Conservation (phyloP, 2,113 vertebrate species). For the Spheniscus mendiculus region DNA sequence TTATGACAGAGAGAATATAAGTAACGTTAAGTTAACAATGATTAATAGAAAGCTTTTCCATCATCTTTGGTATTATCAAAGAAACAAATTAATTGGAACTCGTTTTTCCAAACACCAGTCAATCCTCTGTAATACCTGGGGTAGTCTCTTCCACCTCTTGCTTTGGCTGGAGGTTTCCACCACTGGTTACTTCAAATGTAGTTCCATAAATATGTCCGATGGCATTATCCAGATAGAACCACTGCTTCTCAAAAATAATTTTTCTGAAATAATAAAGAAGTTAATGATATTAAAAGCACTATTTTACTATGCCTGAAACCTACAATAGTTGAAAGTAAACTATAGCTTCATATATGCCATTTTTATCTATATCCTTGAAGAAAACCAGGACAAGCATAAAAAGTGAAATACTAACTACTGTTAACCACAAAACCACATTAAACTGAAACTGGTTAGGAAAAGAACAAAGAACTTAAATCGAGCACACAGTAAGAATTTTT, state of each 20-base stretch:
- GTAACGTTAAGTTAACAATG: background rate
- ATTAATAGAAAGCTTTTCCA: background rate
- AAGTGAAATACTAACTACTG: background rate
- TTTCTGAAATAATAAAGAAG: constrained; percentile 79
- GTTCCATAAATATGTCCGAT: constrained; percentile 88
- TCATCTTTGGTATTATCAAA: background rate
- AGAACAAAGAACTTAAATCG: background rate
- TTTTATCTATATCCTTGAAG: background rate
- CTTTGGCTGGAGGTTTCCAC: constrained; percentile 84
- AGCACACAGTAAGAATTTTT: accelerated
- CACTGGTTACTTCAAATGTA: constrained; percentile 86
- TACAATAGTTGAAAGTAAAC: background rate
- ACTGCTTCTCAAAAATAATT: constrained; percentile 95
- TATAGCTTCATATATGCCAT: background rate
- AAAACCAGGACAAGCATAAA: background rate
- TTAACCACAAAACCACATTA: background rate
- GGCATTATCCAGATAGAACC: constrained; percentile 90
- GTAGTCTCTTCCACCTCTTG: constrained; percentile 72
- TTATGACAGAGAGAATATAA: background rate
- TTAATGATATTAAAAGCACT: background rate
- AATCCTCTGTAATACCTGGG: constrained; percentile 71
- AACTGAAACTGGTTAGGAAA: background rate
- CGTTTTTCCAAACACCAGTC: background rate
- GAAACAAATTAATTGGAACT: background rate
- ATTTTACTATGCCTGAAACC: background rate